These are phyloP conservation scores for Dryobotodes eremita DNA, from an alignment of 2,888 invertebrate genomes.

Conservation along the genomic window DNA sequence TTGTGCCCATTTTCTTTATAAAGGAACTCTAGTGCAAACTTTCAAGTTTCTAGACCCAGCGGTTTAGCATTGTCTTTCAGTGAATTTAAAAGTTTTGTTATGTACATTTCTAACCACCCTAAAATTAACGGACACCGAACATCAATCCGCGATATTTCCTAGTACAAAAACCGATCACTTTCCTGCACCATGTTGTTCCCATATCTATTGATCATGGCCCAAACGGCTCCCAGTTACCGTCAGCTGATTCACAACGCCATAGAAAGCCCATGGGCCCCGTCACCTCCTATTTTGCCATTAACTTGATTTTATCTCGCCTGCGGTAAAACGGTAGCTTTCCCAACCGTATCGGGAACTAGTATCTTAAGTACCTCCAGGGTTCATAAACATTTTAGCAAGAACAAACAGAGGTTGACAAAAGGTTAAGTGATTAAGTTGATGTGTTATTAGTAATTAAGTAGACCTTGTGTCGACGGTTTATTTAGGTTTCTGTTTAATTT, in stretches of 20 bases:
- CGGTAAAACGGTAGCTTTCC: slow-evolving; percentile 38
- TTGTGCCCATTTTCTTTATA: too few relatives aligned
- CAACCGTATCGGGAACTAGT: slow-evolving; percentile 60
- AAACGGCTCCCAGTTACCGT: slow-evolving; percentile 37
- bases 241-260: slow-evolving; percentile 56
- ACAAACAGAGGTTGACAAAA: slow-evolving; percentile 51
- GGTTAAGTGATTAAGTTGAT: slow-evolving; percentile 59
- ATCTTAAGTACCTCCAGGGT: slow-evolving; percentile 55
- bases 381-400: slow-evolving; percentile 63
- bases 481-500: slow-evolving; percentile 21
- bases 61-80: too few relatives aligned
- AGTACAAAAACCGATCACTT: not conserved
- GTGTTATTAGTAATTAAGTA: slow-evolving; percentile 61
- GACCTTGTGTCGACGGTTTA: slow-evolving; percentile 18
- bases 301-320: slow-evolving; percentile 63
- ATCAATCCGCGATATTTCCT: not conserved
- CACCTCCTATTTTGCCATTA: slow-evolving; percentile 58
- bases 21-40: not conserved
- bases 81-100: too few relatives aligned
- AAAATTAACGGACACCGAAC: not conserved
- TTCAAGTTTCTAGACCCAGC: not conserved
- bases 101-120: not conserved
- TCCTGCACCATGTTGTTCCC: slow-evolving; percentile 17
- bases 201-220: slow-evolving; percentile 46
- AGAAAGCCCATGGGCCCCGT: slow-evolving; percentile 42